Evolutionary conservation across 2,113 vertebrate genomes (phyloP).

Genomic region (Heptranchias perlo): DNA sequence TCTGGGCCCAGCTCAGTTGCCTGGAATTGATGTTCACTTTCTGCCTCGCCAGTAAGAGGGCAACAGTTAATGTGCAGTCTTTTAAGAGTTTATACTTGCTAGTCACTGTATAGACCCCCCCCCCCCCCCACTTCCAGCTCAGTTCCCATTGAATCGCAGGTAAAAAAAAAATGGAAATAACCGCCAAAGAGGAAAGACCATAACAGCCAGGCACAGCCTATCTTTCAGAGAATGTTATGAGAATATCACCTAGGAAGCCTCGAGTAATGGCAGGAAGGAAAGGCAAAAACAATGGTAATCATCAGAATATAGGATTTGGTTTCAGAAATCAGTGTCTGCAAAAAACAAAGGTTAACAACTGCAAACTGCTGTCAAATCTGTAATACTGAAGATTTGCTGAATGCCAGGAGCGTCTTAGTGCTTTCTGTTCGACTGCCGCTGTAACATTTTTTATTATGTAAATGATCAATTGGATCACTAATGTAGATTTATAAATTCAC

Average conservation of each 20-base stretch:
- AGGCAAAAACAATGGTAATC: background rate
- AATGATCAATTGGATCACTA: background rate
- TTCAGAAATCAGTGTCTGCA: background rate
- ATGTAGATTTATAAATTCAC: background rate
- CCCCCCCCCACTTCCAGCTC: too few relatives aligned
- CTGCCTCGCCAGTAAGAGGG: background rate
- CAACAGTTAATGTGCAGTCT: background rate
- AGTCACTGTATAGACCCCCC: background rate
- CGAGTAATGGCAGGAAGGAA: background rate
- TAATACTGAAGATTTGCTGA: background rate
- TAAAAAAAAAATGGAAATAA: background rate
- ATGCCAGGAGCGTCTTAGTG: background rate
- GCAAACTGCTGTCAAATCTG: background rate
- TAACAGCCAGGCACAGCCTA: background rate
- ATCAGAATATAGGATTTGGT: background rate
- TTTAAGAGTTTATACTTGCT: background rate
- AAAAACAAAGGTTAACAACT: background rate
- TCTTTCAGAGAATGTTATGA: background rate
- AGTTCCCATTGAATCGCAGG: background rate
- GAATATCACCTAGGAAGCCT: background rate
- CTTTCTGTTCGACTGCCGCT: background rate
- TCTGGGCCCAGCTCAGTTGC: background rate
- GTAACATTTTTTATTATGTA: background rate
- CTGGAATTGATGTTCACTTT: background rate
- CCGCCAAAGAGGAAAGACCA: background rate